These are phyloP conservation scores for Schrankia costaestrigalis DNA, from an alignment of 2,888 invertebrate genomes.

Conservation along the genomic window DNA sequence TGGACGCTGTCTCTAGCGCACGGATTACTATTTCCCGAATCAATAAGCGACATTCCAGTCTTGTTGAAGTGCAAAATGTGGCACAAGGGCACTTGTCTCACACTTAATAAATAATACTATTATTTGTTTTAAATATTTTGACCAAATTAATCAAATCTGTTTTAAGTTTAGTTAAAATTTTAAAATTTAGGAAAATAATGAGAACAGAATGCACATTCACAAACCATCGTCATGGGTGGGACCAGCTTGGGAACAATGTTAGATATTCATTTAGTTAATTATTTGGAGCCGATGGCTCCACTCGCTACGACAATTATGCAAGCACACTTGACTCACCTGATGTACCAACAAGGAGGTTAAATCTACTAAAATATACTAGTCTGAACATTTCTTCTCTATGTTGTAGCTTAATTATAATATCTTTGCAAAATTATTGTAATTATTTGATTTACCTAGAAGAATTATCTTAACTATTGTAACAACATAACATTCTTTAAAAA, in stretches of 20 bases:
- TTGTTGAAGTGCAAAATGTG: conserved; percentile 70
- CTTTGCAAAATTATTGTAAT: conserved; percentile 26
- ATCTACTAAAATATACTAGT: no score
- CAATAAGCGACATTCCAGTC: conserved; percentile 78
- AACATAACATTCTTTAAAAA: conserved; percentile 77
- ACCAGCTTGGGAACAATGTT: conserved; percentile 80
- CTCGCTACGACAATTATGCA: conserved; percentile 59
- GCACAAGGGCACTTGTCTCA: conserved; percentile 48
- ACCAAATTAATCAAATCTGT: conserved; percentile 19
- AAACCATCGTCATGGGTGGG: conserved; percentile 81
- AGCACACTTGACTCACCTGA: conserved; percentile 44
- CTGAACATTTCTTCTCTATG: conserved; percentile 9
- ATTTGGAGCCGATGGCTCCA: conserved; percentile 62
- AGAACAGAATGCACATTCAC: conserved; percentile 59
- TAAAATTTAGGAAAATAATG: conserved; percentile 22
- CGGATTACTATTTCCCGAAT: conserved; percentile 67
- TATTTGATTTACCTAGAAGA: conserved; percentile 36
- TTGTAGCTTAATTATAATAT: conserved; percentile 22
- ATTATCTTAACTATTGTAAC: conserved; percentile 48
- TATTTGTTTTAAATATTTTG: conserved; percentile 17
- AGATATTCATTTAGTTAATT: conserved; percentile 74
- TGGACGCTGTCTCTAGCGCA: conserved; percentile 45
- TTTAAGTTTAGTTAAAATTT: conserved; percentile 20
- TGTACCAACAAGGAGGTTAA: conserved; percentile 32
- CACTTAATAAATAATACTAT: conserved; percentile 11